A percentile compares a stretch with the other conserved stretches of the same genome.
These are phyloP conservation scores for Globodera ellingtonae DNA, from an alignment of 1,140 invertebrate species.

Conservation along the genomic window DNA sequence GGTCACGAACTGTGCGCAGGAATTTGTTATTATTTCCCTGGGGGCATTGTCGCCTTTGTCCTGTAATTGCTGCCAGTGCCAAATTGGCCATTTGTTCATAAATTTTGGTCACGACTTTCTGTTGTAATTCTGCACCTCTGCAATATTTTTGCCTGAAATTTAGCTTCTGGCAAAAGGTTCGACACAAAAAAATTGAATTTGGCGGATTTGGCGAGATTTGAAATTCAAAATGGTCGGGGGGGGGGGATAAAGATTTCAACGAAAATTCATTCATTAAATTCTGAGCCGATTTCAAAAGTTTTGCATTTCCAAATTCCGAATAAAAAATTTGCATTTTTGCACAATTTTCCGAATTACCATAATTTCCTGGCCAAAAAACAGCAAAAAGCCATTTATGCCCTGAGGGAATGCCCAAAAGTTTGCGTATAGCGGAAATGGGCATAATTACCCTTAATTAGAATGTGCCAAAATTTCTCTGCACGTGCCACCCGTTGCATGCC, in stretches of 20 bases:
- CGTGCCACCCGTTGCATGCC: not conserved
- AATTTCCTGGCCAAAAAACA: not conserved
- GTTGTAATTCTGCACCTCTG: too few relatives aligned
- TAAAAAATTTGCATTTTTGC: too few relatives aligned
- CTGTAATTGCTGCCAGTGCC: not conserved
- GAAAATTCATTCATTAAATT: too few relatives aligned
- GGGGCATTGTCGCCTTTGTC: not conserved
- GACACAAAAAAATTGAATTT: too few relatives aligned
- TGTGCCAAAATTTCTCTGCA: not conserved
- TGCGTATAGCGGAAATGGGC: not conserved
- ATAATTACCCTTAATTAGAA: not conserved
- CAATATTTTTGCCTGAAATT: too few relatives aligned
- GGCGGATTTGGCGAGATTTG: too few relatives aligned
- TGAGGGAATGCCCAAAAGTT: not conserved
- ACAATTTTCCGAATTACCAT: not conserved
- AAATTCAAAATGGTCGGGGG: too few relatives aligned
- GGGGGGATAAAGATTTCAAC: too few relatives aligned
- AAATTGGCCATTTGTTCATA: not conserved
- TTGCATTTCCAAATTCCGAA: too few relatives aligned
- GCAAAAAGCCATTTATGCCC: not conserved
- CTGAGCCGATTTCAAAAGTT: too few relatives aligned
- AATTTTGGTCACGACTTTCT: too few relatives aligned
- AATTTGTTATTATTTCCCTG: not conserved
- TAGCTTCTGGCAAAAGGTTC: too few relatives aligned
- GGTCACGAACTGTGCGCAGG: not conserved